Evolutionary conservation across 2,888 invertebrate species (phyloP), one percentile per base, ranked within the genome.

Genomic region (Yponomeuta sedellus): DNA sequence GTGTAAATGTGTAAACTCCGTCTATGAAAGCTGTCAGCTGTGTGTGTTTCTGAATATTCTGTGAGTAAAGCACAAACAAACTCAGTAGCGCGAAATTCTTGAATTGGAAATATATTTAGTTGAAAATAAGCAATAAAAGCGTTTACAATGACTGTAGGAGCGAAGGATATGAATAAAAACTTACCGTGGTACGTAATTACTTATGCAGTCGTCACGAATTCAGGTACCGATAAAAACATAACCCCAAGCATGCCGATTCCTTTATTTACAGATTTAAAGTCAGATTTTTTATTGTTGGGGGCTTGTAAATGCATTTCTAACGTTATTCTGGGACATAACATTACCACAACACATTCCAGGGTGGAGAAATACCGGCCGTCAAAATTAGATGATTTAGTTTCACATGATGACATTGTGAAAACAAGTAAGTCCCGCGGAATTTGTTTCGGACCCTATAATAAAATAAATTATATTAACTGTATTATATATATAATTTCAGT

Each of bases 281-380:
- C 5, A 34, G 34, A 34, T 34, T 34, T 5, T 25, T 5, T 25
- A 25, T 25, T 25, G n/a, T n/a, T n/a, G n/a, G 3, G 25, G 25
- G 25, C 25, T 25, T 25, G 34, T 34, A 34, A 8, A 8, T 8
- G 6, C 34, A 34, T 34, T 34, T 5, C 34, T 25, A n/a, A 34
- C 6, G 34, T 28, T 5, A 28, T 28, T 28, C 6, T 8, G 1
- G 8, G 10, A 34, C 10, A 5, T 34, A 8, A 34, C 34, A 34
- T 34, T 34, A 8, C 25, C 5, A 25, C 1, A 5, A 34, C 34
- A 34, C 8, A 40, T 64, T 44, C 19, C 80, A 97, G 99, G 99
- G 98, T 99, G 34, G 99, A 99, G 88, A 99, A 99, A 84, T 99
- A 99, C 86, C 95, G 99, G 25, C 99, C 99, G 8, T 94, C 94